These are phyloP conservation scores for Hemibagrus wyckioides DNA, from an alignment of 2,113 vertebrate genomes.

Conservation along the genomic window DNA sequence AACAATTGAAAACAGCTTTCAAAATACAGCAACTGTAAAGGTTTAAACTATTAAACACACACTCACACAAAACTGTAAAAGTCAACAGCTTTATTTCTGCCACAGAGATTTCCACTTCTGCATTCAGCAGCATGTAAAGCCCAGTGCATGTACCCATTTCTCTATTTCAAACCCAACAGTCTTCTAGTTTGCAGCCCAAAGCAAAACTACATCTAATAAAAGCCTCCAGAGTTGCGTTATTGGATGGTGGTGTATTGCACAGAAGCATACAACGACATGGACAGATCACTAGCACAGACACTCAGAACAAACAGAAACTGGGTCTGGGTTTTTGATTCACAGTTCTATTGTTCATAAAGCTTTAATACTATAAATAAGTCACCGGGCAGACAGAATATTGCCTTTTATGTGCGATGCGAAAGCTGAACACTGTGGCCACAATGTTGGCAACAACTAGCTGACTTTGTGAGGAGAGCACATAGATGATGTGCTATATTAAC, in stretches of 20 bases:
- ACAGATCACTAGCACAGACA: neutral
- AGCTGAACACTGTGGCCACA: neutral
- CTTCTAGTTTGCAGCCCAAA: neutral
- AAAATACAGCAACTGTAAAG: neutral
- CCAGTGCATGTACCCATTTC: neutral
- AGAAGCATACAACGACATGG: neutral
- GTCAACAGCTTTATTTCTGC: neutral
- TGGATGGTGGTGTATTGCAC: neutral
- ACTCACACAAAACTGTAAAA: neutral
- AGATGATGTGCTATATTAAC: neutral
- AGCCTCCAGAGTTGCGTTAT: neutral
- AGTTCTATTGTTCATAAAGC: neutral
- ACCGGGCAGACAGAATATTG: neutral
- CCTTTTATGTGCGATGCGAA: neutral
- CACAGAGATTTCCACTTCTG: slow-evolving; percentile 16
- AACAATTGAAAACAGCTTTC: neutral
- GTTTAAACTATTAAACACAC: neutral
- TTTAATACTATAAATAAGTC: neutral
- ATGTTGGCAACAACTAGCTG: neutral
- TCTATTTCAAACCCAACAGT: neutral
- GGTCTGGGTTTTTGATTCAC: neutral
- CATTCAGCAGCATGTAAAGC: neutral
- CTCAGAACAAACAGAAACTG: neutral
- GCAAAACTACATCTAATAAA: slow-evolving; percentile 3
- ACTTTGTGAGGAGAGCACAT: neutral